Evolutionary conservation across 92 coral and sea anemone species (phyloP).

Genomic region (Zoanthus sociatus): DNA sequence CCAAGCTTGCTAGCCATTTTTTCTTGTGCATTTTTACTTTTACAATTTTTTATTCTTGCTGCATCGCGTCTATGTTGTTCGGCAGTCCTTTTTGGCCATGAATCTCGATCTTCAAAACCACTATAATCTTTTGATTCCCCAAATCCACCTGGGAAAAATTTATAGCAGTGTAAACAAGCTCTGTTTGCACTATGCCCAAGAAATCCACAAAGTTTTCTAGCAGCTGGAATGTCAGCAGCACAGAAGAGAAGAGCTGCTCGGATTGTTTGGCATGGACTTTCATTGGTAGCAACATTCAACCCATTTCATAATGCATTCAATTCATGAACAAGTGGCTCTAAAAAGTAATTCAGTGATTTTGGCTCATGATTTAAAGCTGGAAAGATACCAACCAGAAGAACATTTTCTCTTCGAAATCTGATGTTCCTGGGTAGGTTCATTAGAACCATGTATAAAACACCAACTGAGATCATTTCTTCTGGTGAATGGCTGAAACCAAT

Average conservation of each 20-base stretch:
- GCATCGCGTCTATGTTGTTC: constrained; percentile 63
- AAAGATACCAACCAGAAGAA: constrained; percentile 63
- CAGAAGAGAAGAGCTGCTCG: constrained; percentile 68
- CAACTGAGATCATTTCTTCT: neutral
- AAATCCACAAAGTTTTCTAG: constrained; percentile 76
- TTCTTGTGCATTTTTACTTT: constrained; percentile 45
- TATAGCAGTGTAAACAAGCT: constrained; percentile 22
- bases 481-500: constrained; percentile 7
- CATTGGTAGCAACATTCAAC: neutral
- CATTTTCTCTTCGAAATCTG: constrained; percentile 31
- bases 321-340: constrained; percentile 61
- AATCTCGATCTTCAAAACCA: constrained; percentile 58
- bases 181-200: constrained; percentile 62
- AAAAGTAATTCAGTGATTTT: constrained; percentile 47
- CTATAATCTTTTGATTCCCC: constrained; percentile 65
- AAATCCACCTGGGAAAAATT: constrained; percentile 61
- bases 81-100: constrained; percentile 61
- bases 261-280: constrained; percentile 15
- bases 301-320: constrained; percentile 65
- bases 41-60: constrained; percentile 49
- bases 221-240: constrained; percentile 72
- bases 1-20: constrained; percentile 58
- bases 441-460: constrained; percentile 43
- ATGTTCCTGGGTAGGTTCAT: constrained; percentile 62
- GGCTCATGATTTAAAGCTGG: constrained; percentile 65